Evolutionary conservation across 2,797 vertebrate species (phyloP).

Genomic region (Sebastes miniatus): DNA sequence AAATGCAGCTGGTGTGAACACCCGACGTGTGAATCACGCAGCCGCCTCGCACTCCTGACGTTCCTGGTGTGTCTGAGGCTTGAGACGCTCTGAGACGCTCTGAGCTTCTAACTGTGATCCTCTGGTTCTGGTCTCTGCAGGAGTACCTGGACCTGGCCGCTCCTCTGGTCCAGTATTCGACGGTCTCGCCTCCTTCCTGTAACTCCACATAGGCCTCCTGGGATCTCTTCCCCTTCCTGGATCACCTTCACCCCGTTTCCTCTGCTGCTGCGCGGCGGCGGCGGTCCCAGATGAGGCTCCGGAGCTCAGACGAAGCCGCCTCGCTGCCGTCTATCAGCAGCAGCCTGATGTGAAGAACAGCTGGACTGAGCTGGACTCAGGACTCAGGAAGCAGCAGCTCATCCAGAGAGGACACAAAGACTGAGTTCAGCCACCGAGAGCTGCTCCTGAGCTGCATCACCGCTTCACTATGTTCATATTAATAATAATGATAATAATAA

Average conservation of each 20-base stretch:
- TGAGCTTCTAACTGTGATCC: background rate
- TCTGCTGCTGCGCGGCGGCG: constrained; percentile 1
- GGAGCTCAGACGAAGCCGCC: background rate
- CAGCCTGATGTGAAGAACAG: constrained; percentile 58
- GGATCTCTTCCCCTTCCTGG: constrained; percentile 51
- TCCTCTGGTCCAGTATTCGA: constrained; percentile 87
- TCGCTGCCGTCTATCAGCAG: background rate
- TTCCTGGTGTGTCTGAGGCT: no score
- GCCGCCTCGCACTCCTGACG: no score
- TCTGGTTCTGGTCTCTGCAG: constrained; percentile 62
- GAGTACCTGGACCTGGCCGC: constrained; percentile 91
- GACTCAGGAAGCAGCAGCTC: constrained; percentile 41
- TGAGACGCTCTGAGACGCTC: no score
- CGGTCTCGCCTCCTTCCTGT: constrained; percentile 81
- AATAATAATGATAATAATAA: background rate
- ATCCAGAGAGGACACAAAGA: background rate
- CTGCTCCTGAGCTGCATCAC: background rate
- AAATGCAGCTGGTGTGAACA: no score
- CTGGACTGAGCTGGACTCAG: constrained; percentile 52
- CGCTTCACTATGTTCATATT: background rate
- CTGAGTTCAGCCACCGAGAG: background rate
- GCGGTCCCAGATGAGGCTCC: constrained; percentile 2
- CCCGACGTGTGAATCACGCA: no score
- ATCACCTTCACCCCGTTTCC: constrained; percentile 32
- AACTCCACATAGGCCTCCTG: constrained; percentile 73